phyloP scores from a whole-genome alignment of 1,140 invertebrate species.

The Panonychus citri region DNA sequence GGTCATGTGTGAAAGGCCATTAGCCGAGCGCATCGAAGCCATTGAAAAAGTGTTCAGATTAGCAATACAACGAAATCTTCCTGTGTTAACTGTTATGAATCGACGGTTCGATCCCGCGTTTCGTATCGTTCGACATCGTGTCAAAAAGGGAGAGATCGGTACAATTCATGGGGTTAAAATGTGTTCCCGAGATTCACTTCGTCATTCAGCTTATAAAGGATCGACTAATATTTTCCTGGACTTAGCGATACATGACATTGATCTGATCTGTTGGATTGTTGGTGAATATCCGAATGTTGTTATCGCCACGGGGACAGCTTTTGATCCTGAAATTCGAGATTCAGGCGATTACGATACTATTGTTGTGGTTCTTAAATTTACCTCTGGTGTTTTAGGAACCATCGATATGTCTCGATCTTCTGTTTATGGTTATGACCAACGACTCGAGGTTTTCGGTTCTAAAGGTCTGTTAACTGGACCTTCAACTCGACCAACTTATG shows the following conservation, averaged over 20 bases:
- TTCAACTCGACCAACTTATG: conserved; percentile 27
- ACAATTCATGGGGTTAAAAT: not conserved
- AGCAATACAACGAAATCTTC: conserved; percentile 29
- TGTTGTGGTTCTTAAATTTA: conserved; percentile 33
- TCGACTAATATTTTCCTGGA: conserved; percentile 47
- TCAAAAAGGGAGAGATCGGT: not conserved
- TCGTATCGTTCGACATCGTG: not conserved
- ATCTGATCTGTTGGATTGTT: conserved; percentile 21
- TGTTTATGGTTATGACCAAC: conserved; percentile 41
- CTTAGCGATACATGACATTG: conserved; percentile 45
- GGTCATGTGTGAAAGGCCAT: conserved; percentile 47
- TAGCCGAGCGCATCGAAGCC: conserved; percentile 30
- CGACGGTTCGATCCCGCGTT: not conserved
- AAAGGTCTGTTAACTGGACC: conserved; percentile 33
- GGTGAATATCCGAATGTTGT: conserved; percentile 28
- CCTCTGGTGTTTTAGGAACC: conserved; percentile 34
- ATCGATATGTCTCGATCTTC: conserved; percentile 39
- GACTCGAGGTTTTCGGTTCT: conserved; percentile 36
- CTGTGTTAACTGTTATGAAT: conserved; percentile 27
- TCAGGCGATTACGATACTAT: conserved; percentile 41
- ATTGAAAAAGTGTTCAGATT: conserved; percentile 33
- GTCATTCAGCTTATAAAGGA: conserved; percentile 25
- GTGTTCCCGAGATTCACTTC: not conserved
- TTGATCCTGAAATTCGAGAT: conserved; percentile 31
- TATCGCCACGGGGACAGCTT: conserved; percentile 26